These are phyloP conservation scores for Nysson spinosus DNA, from an alignment of 2,888 invertebrate species.

Conservation along the genomic window DNA sequence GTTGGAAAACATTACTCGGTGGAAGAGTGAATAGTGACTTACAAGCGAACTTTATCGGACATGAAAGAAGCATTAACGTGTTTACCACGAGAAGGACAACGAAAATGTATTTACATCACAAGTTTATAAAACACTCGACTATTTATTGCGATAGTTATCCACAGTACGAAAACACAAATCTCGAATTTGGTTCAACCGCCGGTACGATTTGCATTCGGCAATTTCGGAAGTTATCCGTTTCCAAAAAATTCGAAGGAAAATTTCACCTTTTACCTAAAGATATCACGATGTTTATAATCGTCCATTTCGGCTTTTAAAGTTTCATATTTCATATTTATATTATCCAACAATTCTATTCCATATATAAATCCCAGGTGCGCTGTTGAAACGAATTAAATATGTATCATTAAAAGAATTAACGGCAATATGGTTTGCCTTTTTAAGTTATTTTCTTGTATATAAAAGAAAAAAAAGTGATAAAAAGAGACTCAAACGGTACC, in stretches of 20 bases:
- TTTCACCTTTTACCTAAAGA: too few species aligned
- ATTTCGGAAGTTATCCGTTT: neutral
- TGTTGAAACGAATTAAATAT: too few species aligned
- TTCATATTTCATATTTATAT: too few species aligned
- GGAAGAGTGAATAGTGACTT: constrained; percentile 39
- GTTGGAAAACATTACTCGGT: constrained; percentile 27
- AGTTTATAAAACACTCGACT: constrained; percentile 49
- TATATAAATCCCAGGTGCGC: too few species aligned
- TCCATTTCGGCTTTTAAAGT: neutral
- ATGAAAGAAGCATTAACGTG: constrained; percentile 46
- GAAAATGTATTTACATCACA: constrained; percentile 24
- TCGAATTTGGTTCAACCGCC: too few species aligned
- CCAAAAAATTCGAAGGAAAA: constrained; percentile 2
- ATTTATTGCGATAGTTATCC: constrained; percentile 34
- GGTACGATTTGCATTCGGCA: neutral
- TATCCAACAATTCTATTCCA: too few species aligned
- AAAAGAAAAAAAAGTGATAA: too few species aligned
- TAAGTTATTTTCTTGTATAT: too few species aligned
- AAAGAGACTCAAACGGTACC: too few species aligned
- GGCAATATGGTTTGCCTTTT: too few species aligned
- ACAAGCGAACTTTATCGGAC: constrained; percentile 33
- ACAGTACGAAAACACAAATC: constrained; percentile 22
- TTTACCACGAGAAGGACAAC: constrained; percentile 36
- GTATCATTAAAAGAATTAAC: too few species aligned
- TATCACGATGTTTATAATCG: too few species aligned